These are phyloP conservation scores for Peribatodes rhomboidaria DNA, from an alignment of 2,888 invertebrate genomes.

Conservation along the genomic window DNA sequence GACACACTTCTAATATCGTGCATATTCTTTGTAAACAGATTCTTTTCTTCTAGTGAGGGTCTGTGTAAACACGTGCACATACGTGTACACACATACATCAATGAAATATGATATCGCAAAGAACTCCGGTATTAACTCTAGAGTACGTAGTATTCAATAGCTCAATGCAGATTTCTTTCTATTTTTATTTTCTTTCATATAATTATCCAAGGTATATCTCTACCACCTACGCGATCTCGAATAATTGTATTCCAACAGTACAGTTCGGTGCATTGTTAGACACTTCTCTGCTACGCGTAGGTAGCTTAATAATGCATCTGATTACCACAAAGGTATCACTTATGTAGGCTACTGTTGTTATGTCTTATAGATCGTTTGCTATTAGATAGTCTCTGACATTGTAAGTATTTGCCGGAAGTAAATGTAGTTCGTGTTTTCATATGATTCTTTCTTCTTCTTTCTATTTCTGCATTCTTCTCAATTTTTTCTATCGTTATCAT, in stretches of 20 bases:
- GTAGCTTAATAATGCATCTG: constrained; percentile 13
- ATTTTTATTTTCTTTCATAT: neutral
- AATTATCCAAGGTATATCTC: neutral
- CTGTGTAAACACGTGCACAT: too few relatives aligned
- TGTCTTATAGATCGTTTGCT: neutral
- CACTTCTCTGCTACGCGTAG: constrained; percentile 15
- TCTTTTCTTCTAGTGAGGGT: too few relatives aligned
- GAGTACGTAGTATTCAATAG: too few relatives aligned
- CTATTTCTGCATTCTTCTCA: too few relatives aligned
- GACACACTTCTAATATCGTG: too few relatives aligned
- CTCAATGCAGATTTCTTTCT: neutral
- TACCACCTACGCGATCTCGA: constrained; percentile 23
- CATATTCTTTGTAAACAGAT: too few relatives aligned
- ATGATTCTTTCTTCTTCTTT: too few relatives aligned
- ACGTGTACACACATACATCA: too few relatives aligned
- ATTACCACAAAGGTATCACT: constrained; percentile 15
- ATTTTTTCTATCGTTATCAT: too few relatives aligned
- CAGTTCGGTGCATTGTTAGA: constrained; percentile 31
- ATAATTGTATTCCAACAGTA: constrained; percentile 16
- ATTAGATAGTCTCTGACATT: neutral
- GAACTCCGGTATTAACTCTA: too few relatives aligned
- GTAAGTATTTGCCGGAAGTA: neutral
- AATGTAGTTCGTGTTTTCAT: too few relatives aligned
- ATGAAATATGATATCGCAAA: too few relatives aligned
- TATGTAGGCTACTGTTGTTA: neutral